A percentile compares a stretch with the other conserved stretches of the same genome.
Conservation (phyloP, 1,140 invertebrate genomes). For the Onthophagus taurus region DNA sequence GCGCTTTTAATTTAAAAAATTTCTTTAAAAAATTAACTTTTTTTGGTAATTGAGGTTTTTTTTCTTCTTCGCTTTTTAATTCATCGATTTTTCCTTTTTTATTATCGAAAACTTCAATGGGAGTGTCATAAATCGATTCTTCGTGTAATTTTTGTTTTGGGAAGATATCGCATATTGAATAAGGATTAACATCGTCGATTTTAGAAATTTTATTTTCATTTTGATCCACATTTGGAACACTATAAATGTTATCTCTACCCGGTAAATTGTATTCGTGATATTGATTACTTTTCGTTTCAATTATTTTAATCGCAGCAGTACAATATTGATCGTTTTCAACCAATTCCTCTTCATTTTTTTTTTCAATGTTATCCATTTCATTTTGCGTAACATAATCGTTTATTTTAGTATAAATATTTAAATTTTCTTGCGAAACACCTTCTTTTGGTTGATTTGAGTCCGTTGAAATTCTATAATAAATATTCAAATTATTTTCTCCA, state of each 20-base stretch:
- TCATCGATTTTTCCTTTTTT: no score
- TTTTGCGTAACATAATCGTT: not conserved
- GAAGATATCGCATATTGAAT: slow-evolving; percentile 5
- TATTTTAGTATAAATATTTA: not conserved
- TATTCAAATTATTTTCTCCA: no score
- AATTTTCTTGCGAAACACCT: not conserved
- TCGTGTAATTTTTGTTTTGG: slow-evolving; percentile 8
- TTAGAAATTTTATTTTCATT: slow-evolving; percentile 2
- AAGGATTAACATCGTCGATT: slow-evolving; percentile 3
- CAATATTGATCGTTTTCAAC: slow-evolving; percentile 10
- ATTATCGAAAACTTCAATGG: no score
- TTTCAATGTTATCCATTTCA: not conserved
- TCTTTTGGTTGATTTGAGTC: not conserved
- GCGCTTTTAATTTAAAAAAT: slow-evolving; percentile 21
- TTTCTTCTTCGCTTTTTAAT: no score
- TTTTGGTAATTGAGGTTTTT: slow-evolving; percentile 7
- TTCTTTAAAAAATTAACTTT: slow-evolving; percentile 24
- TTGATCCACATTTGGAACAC: slow-evolving; percentile 7
- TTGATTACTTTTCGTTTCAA: not conserved
- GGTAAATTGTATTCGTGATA: slow-evolving; percentile 11
- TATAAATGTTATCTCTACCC: slow-evolving; percentile 4
- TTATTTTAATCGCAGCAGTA: not conserved
- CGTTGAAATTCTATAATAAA: not conserved
- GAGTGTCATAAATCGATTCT: slow-evolving; percentile 1
- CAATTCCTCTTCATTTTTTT: not conserved